A percentile compares a stretch with the other conserved stretches of the same genome.
These are phyloP conservation scores for Micrasema minimum DNA, from an alignment of 1,140 invertebrate genomes.

Conservation along the genomic window DNA sequence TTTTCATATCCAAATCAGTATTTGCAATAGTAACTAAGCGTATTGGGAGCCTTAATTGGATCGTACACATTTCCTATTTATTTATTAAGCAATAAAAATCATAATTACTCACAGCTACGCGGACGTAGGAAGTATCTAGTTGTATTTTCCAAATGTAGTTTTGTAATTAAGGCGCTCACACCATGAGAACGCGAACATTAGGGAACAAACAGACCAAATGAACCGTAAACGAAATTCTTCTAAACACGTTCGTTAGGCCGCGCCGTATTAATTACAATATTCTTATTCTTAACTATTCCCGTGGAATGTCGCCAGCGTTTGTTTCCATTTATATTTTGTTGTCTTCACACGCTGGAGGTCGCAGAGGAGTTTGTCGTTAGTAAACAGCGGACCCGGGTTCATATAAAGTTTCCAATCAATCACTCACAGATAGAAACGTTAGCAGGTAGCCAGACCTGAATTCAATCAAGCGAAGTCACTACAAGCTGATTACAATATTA, in stretches of 20 bases:
- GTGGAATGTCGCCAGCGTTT: slow-evolving; percentile 25
- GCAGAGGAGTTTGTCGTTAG: not conserved
- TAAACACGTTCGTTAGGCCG: slow-evolving; percentile 34
- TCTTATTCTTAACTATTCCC: slow-evolving; percentile 20
- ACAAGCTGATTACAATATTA: slow-evolving; percentile 3
- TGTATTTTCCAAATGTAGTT: no score
- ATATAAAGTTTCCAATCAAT: slow-evolving; percentile 46
- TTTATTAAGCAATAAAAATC: no score
- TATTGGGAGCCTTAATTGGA: no score
- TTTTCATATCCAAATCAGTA: no score
- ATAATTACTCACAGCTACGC: no score
- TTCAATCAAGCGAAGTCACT: slow-evolving; percentile 14
- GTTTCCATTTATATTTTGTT: slow-evolving; percentile 29
- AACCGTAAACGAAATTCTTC: slow-evolving; percentile 21
- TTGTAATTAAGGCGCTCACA: no score
- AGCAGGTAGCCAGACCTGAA: slow-evolving; percentile 41
- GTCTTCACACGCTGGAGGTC: slow-evolving; percentile 1
- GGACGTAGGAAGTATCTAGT: no score
- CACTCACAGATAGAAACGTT: slow-evolving; percentile 36
- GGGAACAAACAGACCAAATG: slow-evolving; percentile 13
- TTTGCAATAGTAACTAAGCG: no score
- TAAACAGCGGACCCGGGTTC: slow-evolving; percentile 26
- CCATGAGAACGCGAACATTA: not conserved
- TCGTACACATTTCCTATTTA: no score
- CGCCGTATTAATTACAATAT: slow-evolving; percentile 31